Evolutionary conservation across 2,113 vertebrate species (phyloP), one percentile per base, ranked within the genome.

Genomic region (Cynopterus brachyotis): DNA sequence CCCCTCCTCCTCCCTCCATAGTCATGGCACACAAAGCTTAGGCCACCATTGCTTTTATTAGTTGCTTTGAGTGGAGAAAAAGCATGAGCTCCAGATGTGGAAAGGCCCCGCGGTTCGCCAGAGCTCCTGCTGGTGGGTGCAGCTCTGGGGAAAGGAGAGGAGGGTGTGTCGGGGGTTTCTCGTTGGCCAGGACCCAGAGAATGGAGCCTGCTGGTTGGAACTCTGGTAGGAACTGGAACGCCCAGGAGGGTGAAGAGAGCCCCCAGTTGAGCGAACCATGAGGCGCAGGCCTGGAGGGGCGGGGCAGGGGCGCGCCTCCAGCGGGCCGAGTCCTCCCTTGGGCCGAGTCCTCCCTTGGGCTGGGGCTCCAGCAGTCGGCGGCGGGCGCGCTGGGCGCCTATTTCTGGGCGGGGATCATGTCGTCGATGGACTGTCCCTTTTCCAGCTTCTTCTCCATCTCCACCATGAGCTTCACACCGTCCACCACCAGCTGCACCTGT

Each of bases 381-480:
- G 79, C 88, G 0, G 19, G 62, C 20, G 3, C 53, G 47, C 55
- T 0, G n/a, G 62, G 42, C 30, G 57, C 53, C 91, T 98, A 99
- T 98, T 99, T 99, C 99, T 99, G 99, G 84, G 99, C 99, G 0
- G 99, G 99, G 98, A 99, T 99, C 99, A 99, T 99, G 99, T 98
- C 99, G 66, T 99, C 99, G 15, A 99, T 99, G 97, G 99, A 20
- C 96, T 99, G 99, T 87, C 99, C 99, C 98, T 99, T 99, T 98
- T 99, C 99, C 82, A 99, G 98, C 96, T 99, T 99, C 99, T 99
- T 99, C 98, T 99, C 99, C 99, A 99, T 99, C 98, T 99, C 99
- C 81, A 99, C 97, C 99, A 99, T 99, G 94, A 99, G 99, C 98
- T 99, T 99, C 94, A 99, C 99, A 0, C 99, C 99, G 6, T 99